Conservation (phyloP, 2,797 vertebrate genomes). For the Argentina silus region DNA sequence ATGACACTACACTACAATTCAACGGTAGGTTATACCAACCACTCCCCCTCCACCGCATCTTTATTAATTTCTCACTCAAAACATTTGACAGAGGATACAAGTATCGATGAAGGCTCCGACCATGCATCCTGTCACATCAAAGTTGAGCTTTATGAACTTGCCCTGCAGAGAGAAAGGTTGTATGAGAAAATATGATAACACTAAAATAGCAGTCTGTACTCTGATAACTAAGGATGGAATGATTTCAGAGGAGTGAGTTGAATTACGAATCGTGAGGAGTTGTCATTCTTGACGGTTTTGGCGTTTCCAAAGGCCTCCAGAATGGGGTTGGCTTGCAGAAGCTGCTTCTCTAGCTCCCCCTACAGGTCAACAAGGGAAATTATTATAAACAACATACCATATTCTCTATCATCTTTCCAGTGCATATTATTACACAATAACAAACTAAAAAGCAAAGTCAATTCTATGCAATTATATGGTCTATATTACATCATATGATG, state of each 20-base stretch:
- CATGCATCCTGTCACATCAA: constrained; percentile 94
- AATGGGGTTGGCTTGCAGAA: constrained; percentile 96
- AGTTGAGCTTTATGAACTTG: constrained; percentile 99
- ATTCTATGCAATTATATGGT: background rate
- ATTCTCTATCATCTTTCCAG: too few species aligned
- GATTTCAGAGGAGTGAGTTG: background rate
- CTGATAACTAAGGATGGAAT: background rate
- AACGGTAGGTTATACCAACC: too few species aligned
- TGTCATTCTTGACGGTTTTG: constrained; percentile 98
- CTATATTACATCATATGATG: background rate
- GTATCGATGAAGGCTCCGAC: constrained; percentile 96
- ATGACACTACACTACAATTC: too few species aligned
- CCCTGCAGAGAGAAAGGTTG: constrained; percentile 77
- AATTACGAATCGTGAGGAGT: constrained; percentile 92
- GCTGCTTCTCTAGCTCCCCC: constrained; percentile 97
- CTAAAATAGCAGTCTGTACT: background rate
- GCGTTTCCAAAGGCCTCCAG: constrained; percentile 97
- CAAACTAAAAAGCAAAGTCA: too few species aligned
- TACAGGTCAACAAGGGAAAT: constrained; percentile 49
- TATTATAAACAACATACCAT: background rate
- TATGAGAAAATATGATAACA: constrained; percentile 3
- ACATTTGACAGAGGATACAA: constrained; percentile 85
- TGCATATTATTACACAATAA: too few species aligned
- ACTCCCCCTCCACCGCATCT: too few species aligned
- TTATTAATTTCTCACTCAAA: too few species aligned